Conservation (phyloP, 1,140 invertebrate species). For the Metopolophium dirhodum region DNA sequence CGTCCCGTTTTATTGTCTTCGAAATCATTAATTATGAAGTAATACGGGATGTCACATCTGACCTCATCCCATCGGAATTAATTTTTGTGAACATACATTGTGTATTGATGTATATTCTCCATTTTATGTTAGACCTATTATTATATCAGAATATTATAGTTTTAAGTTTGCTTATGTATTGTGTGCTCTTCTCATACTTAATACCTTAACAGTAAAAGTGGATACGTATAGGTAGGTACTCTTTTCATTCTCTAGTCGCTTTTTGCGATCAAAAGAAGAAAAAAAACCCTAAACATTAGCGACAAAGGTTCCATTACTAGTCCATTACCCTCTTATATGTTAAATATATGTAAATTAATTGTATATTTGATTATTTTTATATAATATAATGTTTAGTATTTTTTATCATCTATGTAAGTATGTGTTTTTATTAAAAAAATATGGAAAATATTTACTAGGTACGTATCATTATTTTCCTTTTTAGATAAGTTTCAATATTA, state of each 20-base stretch:
- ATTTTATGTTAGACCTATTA: not conserved
- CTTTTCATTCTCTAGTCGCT: not conserved
- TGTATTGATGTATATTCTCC: not conserved
- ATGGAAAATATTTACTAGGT: not conserved
- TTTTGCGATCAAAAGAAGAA: too few relatives aligned
- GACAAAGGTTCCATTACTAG: not conserved
- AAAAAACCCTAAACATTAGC: too few relatives aligned
- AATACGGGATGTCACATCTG: not conserved
- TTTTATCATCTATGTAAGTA: not conserved
- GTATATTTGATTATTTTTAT: too few relatives aligned
- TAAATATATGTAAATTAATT: not conserved
- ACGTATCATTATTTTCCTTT: not conserved
- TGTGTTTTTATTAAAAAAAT: not conserved
- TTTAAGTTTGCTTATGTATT: not conserved
- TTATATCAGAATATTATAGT: not conserved
- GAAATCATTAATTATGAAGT: not conserved
- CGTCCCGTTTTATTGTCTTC: not conserved
- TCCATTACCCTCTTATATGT: too few relatives aligned
- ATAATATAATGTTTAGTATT: not conserved
- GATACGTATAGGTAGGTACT: not conserved
- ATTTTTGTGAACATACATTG: not conserved
- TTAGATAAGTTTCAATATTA: not conserved
- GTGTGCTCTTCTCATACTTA: not conserved
- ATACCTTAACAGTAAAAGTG: not conserved
- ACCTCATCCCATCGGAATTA: not conserved